These are phyloP conservation scores for Glaucomys volans DNA, from an alignment of 2,113 vertebrate genomes.

Conservation along the genomic window DNA sequence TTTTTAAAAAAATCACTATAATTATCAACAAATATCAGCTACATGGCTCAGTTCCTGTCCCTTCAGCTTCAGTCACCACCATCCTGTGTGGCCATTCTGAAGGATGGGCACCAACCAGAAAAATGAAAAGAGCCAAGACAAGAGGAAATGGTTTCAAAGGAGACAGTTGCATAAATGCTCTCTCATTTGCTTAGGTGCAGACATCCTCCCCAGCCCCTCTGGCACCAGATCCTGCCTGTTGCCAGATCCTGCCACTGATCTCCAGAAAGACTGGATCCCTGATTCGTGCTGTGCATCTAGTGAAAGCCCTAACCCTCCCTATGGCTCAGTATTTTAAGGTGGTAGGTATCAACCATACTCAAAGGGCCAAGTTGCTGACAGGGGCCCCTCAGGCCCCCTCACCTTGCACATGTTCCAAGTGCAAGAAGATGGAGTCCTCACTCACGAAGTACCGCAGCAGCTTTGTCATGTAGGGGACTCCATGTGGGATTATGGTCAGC, in stretches of 20 bases:
- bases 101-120: not conserved
- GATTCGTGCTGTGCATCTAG: not conserved
- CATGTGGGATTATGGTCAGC: slow-evolving; percentile 96
- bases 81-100: not conserved
- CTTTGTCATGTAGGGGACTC: slow-evolving; percentile 97
- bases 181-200: accelerated
- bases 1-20: not conserved
- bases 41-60: not conserved
- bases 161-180: not conserved
- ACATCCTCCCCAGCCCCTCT: not conserved
- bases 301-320: not conserved
- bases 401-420: slow-evolving; percentile 96
- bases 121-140: not conserved
- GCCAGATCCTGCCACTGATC: not conserved
- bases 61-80: not conserved
- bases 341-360: not conserved
- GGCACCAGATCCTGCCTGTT: not conserved
- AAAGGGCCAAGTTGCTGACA: not conserved
- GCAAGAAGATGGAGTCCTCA: slow-evolving; percentile 96
- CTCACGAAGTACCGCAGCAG: slow-evolving; percentile 95
- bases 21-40: not conserved
- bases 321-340: not conserved
- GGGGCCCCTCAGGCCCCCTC: slow-evolving; percentile 64
- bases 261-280: not conserved
- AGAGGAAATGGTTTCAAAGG: not conserved